These are phyloP conservation scores for Philaenus spumarius DNA, from an alignment of 1,140 invertebrate genomes.

Conservation along the genomic window DNA sequence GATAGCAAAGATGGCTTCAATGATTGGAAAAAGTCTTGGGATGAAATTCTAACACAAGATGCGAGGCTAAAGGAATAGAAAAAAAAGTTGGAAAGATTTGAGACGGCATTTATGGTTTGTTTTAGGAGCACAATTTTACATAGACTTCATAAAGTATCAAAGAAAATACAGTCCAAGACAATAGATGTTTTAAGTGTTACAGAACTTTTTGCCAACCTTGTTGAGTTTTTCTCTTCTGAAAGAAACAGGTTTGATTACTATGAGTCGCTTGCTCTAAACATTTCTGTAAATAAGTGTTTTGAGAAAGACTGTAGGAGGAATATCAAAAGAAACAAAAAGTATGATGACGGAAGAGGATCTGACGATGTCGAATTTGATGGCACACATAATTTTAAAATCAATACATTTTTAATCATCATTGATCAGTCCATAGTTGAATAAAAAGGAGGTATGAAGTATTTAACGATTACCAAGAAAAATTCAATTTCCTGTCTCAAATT, in stretches of 20 bases:
- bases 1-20: too few relatives aligned
- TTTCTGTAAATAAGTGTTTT: neutral
- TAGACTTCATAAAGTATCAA: neutral
- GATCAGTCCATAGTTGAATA: neutral
- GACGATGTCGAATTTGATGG: neutral
- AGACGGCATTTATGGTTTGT: constrained; percentile 17
- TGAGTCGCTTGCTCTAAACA: neutral
- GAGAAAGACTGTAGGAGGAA: neutral
- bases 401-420: neutral
- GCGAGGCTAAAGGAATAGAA: constrained; percentile 11
- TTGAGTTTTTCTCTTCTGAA: neutral
- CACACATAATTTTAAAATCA: neutral
- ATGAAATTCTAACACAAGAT: constrained; percentile 10
- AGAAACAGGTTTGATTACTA: neutral
- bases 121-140: constrained; percentile 8
- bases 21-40: too few relatives aligned
- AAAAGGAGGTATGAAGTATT: neutral
- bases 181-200: neutral
- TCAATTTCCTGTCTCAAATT: neutral
- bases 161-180: neutral
- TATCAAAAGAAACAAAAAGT: neutral
- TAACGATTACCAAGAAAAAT: neutral
- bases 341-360: neutral
- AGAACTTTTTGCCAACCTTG: neutral
- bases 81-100: constrained; percentile 18